Evolutionary conservation across 1,140 invertebrate genomes (phyloP).

Genomic region (Calephelis nemesis): DNA sequence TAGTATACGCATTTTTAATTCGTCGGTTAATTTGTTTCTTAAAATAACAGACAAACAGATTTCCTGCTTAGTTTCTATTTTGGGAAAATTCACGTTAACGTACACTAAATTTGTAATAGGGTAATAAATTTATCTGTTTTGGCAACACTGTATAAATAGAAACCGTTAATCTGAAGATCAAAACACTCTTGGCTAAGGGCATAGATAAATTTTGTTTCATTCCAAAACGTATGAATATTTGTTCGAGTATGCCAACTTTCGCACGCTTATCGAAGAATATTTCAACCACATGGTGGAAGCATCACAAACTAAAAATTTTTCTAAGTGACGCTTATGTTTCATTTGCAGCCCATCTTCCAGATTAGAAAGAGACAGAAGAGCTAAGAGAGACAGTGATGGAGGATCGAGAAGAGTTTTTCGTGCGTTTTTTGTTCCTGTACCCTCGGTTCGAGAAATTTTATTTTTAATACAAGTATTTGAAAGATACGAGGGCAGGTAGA

Average conservation of each 20-base stretch:
- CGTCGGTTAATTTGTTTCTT: too few relatives aligned
- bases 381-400: constrained; percentile 39
- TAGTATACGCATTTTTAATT: too few relatives aligned
- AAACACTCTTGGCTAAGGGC: too few relatives aligned
- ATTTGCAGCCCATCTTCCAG: constrained; percentile 45
- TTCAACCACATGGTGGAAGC: constrained; percentile 37
- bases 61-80: too few relatives aligned
- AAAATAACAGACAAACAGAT: too few relatives aligned
- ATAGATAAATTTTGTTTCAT: neutral
- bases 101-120: too few relatives aligned
- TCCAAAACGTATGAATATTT: constrained; percentile 4
- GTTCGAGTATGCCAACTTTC: constrained; percentile 14
- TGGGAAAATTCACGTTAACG: too few relatives aligned
- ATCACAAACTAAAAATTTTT: constrained; percentile 43
- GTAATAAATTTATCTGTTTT: too few relatives aligned
- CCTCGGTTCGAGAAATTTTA: constrained; percentile 71
- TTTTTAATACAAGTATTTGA: constrained; percentile 76
- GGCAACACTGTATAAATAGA: too few relatives aligned
- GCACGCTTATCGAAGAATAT: constrained; percentile 30
- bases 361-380: constrained; percentile 37
- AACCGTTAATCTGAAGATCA: too few relatives aligned
- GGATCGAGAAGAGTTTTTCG: constrained; percentile 63
- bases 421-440: constrained; percentile 72
- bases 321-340: constrained; percentile 51
- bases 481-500: constrained; percentile 74